A percentile compares a stretch with the other conserved stretches of the same genome.
These are phyloP conservation scores for Enteromius mattozi DNA, from an alignment of 2,797 vertebrate genomes.

Conservation along the genomic window DNA sequence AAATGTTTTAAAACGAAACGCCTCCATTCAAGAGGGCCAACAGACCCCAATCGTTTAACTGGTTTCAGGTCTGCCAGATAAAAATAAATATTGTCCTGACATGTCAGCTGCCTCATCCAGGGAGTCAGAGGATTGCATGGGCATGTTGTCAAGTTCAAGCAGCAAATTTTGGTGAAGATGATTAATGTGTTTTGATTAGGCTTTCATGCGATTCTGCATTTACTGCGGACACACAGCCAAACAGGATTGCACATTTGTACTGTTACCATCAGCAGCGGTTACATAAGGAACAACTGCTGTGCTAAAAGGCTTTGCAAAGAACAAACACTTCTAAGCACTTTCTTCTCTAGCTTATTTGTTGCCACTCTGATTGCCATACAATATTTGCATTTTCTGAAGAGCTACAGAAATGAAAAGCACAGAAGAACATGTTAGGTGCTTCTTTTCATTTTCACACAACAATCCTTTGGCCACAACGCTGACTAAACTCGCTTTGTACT, in stretches of 20 bases:
- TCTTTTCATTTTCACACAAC: conserved; percentile 7
- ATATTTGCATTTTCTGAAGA: conserved; percentile 26
- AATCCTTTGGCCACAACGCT: not conserved
- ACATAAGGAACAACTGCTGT: not conserved
- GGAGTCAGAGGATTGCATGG: conserved; percentile 49
- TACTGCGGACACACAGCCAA: not conserved
- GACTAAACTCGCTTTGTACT: not conserved
- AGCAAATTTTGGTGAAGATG: conserved; percentile 31
- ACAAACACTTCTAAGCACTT: conserved; percentile 1
- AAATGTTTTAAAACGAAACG: not conserved
- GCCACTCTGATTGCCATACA: not conserved
- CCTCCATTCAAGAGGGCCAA: conserved; percentile 1
- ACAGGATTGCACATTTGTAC: conserved; percentile 4
- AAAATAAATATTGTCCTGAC: conserved; percentile 55
- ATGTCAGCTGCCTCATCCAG: conserved; percentile 38
- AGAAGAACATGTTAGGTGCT: not conserved
- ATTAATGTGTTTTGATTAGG: conserved; percentile 54
- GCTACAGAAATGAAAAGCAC: not conserved
- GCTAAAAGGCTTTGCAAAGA: conserved; percentile 5
- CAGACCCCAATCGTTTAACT: conserved; percentile 5
- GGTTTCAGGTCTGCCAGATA: conserved; percentile 10
- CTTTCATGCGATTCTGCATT: conserved; percentile 12
- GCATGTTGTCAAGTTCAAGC: conserved; percentile 50
- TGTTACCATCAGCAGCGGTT: not conserved
- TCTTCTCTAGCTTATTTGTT: not conserved